Evolutionary conservation across 2,113 vertebrate species (phyloP), one percentile per base, ranked within the genome.

Genomic region (Phylloscopus trochilus): DNA sequence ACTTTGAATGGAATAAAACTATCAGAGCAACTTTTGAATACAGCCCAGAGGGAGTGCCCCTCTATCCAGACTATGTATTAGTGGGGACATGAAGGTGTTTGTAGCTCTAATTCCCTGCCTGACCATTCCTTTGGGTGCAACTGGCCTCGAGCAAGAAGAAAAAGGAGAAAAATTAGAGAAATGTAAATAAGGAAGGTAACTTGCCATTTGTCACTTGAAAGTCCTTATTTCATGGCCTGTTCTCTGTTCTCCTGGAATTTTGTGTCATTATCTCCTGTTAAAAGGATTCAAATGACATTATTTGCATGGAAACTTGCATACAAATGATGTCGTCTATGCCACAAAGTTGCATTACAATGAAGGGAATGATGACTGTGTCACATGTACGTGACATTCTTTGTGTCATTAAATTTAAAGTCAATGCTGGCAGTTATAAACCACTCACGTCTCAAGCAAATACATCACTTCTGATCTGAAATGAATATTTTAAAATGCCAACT

Each of bases 271-370:
- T 96, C 96, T 97, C 89, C 97, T 96, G 94, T 97, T 97, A 96
- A 97, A 98, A 98, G 97, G 96, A 97, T 97, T 97, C 97, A 97
- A 96, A 97, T 97, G 96, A 97, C 96, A 97, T 96, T 96, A 97
- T 97, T 97, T 98, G 97, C 97, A 96, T 97, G 97, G 96, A 97
- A 97, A 96, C 96, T 94, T 70, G 62, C 84, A 97, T 96, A 92
- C 94, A 95, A 96, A 95, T 94, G 96, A 97, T 97, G 92, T 97
- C 46, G 62, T 85, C 94, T 85, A 35, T 96, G 97, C 95, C 94
- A 96, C 93, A 92, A 93, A 97, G 96, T 97, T 96, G 96, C 96
- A 97, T 97, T 95, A 95, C 95, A 97, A 96, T 96, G 96, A 97
- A 98, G 97, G 93, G 96, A 95, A 92, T 95, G 97, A 97, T 93